A percentile compares a stretch with the other conserved stretches of the same genome.
phyloP scores from a whole-genome alignment of 2,888 invertebrate genomes.

The Lobophora halterata region DNA sequence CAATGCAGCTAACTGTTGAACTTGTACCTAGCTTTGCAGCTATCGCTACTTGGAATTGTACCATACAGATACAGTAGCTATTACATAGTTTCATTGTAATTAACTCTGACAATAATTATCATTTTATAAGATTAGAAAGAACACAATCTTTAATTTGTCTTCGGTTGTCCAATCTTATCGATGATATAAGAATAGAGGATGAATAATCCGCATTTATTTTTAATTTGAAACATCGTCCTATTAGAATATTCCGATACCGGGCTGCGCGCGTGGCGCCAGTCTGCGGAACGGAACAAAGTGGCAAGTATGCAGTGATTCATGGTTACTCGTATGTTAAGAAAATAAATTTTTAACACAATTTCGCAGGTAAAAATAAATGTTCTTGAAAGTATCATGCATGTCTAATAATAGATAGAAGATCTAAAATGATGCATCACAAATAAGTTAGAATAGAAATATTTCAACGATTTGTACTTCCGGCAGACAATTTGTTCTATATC shows the following conservation, averaged over 20 bases:
- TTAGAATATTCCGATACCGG: slow-evolving; percentile 16
- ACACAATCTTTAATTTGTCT: no score
- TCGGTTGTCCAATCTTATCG: no score
- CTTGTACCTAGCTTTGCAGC: not conserved
- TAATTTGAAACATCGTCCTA: no score
- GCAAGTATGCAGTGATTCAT: slow-evolving; percentile 34
- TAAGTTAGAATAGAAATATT: not conserved
- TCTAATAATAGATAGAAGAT: no score
- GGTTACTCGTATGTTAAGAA: slow-evolving; percentile 50
- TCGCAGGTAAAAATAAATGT: slow-evolving; percentile 15
- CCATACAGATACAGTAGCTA: no score
- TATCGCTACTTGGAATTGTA: not conserved
- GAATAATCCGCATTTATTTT: no score
- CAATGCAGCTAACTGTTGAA: not conserved
- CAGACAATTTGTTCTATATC: not conserved
- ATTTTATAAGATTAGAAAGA: no score
- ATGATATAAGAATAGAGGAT: no score
- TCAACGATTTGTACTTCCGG: slow-evolving; percentile 11
- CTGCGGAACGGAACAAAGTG: slow-evolving; percentile 30
- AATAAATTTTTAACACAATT: slow-evolving; percentile 33
- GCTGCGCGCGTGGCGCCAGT: slow-evolving; percentile 21
- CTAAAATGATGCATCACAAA: no score
- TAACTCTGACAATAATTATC: no score
- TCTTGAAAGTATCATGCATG: no score
- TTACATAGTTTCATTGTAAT: no score